These are phyloP conservation scores for Pachliopta kotzebuea DNA, from an alignment of 2,888 invertebrate species.

Conservation along the genomic window DNA sequence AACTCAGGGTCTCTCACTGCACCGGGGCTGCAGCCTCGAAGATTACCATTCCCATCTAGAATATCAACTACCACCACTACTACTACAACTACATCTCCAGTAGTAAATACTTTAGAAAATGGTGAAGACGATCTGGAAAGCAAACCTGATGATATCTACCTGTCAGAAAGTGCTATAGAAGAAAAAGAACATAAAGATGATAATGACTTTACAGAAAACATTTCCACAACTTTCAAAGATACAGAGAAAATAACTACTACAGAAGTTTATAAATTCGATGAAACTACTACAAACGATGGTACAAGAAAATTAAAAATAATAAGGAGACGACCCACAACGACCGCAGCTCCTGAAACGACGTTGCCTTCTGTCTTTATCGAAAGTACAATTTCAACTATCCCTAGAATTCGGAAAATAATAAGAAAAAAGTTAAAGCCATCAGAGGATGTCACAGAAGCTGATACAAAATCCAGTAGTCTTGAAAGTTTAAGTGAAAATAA, in stretches of 20 bases:
- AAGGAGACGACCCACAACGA: constrained; percentile 17
- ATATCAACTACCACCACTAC: constrained; percentile 51
- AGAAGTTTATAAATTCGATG: constrained; percentile 8
- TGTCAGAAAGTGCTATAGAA: constrained; percentile 75
- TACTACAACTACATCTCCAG: constrained; percentile 47
- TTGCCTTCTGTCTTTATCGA: constrained; percentile 7
- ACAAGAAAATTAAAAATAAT: constrained; percentile 26
- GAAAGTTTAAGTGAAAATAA: constrained; percentile 1
- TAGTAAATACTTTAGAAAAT: constrained; percentile 39
- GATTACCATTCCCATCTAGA: constrained; percentile 55
- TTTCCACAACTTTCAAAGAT: constrained; percentile 17
- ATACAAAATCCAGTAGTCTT: constrained; percentile 13
- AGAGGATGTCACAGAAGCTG: constrained; percentile 11
- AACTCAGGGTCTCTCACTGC: constrained; percentile 36
- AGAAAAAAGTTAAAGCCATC: constrained; percentile 23
- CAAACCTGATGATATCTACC: constrained; percentile 62
- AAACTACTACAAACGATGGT: constrained; percentile 23
- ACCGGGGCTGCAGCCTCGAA: constrained; percentile 50
- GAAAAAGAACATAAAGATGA: constrained; percentile 68
- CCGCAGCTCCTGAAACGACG: constrained; percentile 16
- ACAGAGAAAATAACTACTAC: constrained; percentile 39
- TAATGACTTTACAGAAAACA: constrained; percentile 37
- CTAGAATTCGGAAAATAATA: constrained; percentile 27
- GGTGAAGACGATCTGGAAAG: constrained; percentile 58
- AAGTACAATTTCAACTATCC: constrained; percentile 20